Base-by-base conservation (phyloP, 2,888 invertebrate species). In the Priapulus caudatus region DNA sequence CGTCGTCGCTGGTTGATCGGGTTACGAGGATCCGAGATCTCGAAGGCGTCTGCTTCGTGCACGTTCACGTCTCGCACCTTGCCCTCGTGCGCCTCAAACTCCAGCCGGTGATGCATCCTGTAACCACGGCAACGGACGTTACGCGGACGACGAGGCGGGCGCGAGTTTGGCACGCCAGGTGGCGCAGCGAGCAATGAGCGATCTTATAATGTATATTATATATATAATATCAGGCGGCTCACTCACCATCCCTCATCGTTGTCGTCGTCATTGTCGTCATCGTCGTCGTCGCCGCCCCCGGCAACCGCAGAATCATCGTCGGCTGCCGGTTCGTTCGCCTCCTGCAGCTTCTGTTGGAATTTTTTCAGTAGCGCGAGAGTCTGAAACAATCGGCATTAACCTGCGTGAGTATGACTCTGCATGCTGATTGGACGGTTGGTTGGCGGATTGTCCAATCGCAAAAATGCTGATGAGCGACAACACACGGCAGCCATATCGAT, bases 11-110 rank as follows among this genome's bases (percentile, higher is more conserved):
- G 88, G 63, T 90, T 95, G 2, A 98, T 72, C 0, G 91, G 86
- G 75, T 95, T 95, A 58, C 97, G 76, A 0, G 98, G 97, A 72
- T 98, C 97, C 65, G 84, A 86, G 22, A 93, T 88, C 67, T 93
- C 92, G 68, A 91, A 98, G 87, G 95, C 90, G 63, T 97, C 95
- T 60, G 89, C 87, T 47, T 83, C 81, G 67, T 88, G 88, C 0
- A 86, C 84, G 51, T 89, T 95, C 0, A 93, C 93, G 73, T 95
- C 93, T 64, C 87, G 67, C 1, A 86, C 81, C 0, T 81, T 79
- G 0, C 74, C 76, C 56, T 80, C 79, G 4, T 82, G n/a, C n/a
- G n/a, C 81, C 4, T 65, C 65, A 60, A 68, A 70, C 22, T 60
- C 54, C 23, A 70, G 57, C 54, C 63, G 66, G 55, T 69, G 67